Percentiles rank a stretch among this genome's conserved stretches.
phyloP scores from a whole-genome alignment of 2,113 vertebrate genomes.

The Pionites leucogaster region DNA sequence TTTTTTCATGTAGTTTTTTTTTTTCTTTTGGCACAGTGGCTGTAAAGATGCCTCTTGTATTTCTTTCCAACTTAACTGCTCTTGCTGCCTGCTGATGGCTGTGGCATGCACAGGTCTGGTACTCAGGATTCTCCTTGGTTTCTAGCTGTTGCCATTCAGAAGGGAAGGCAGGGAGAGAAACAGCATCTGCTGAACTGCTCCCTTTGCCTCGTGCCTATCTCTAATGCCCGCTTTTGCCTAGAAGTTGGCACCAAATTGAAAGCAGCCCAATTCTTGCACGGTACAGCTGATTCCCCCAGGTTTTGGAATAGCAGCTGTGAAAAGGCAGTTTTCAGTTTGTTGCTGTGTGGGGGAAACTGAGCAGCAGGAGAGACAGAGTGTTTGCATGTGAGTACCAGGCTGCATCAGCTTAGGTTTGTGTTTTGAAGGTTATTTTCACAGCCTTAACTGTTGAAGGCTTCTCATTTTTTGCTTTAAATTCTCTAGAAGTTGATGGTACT shows the following conservation, averaged over 20 bases:
- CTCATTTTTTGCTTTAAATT: constrained; percentile 5
- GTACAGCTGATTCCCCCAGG: constrained; percentile 31
- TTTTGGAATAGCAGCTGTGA: constrained; percentile 54
- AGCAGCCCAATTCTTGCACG: background rate
- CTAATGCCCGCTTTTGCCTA: background rate
- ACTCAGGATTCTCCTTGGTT: background rate
- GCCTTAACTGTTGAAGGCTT: background rate
- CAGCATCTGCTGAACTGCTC: background rate
- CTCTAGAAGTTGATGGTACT: constrained; percentile 7
- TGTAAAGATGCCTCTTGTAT: background rate
- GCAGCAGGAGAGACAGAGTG: constrained; percentile 13
- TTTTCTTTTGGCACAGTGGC: background rate
- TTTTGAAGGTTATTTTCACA: constrained; percentile 38
- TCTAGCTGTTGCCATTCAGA: background rate
- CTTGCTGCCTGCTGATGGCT: background rate
- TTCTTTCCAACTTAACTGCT: background rate
- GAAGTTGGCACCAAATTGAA: background rate
- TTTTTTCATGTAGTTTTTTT: background rate
- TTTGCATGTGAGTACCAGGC: constrained; percentile 12
- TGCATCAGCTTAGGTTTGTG: constrained; percentile 2
- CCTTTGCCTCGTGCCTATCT: background rate
- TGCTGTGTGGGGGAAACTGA: constrained; percentile 43
- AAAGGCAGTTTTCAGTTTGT: constrained; percentile 51
- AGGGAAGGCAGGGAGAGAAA: background rate
- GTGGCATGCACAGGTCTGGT: background rate